Conservation (phyloP, 2,888 invertebrate genomes). For the Argynnis bischoffii region DNA sequence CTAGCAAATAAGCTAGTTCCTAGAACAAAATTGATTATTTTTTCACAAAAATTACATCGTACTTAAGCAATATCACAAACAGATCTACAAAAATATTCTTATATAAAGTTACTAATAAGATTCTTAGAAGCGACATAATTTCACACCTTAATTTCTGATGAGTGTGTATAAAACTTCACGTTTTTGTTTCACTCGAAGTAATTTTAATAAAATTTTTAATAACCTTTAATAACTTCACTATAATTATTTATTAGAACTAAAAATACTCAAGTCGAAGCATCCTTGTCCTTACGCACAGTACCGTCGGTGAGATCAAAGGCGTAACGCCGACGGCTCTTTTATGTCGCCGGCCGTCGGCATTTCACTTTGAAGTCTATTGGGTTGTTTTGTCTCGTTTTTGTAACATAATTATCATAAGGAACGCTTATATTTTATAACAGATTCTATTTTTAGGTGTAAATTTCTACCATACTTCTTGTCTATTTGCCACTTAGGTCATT, state of each 20-base stretch:
- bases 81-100: too few species aligned
- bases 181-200: constrained; percentile 7
- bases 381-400: constrained; percentile 49
- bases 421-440: constrained; percentile 27
- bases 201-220: constrained; percentile 25
- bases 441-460: constrained; percentile 19
- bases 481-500: constrained; percentile 15
- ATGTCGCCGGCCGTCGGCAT: constrained; percentile 65
- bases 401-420: constrained; percentile 48
- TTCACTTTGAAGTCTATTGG: constrained; percentile 48
- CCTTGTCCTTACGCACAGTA: constrained; percentile 32
- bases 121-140: not conserved
- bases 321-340: constrained; percentile 60
- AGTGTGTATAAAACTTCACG: not conserved
- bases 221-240: constrained; percentile 21
- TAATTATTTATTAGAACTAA: constrained; percentile 32
- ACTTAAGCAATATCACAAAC: too few species aligned
- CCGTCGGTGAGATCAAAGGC: constrained; percentile 66
- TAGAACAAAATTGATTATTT: too few species aligned
- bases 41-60: too few species aligned
- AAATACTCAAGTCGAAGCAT: constrained; percentile 33
- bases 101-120: not conserved
- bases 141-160: not conserved
- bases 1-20: too few species aligned
- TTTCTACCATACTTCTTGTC: constrained; percentile 4